Base-by-base conservation (phyloP, 1,140 invertebrate genomes). In the Lethrus apterus region DNA sequence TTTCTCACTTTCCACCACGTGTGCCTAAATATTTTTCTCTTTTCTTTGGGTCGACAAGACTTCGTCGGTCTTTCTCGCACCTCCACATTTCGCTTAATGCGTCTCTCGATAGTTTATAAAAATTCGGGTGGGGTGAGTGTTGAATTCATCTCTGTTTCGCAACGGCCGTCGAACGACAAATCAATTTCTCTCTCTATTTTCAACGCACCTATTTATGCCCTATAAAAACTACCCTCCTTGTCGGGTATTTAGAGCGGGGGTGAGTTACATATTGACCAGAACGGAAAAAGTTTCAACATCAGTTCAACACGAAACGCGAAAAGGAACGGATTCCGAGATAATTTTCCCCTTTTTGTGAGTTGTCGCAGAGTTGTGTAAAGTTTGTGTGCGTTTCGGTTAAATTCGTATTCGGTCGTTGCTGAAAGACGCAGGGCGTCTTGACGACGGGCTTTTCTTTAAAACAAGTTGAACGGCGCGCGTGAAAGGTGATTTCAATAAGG, bases 151-250 rank as follows among this genome's bases (percentile, higher is more conserved):
- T 45, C 46, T 44, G 46, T 58, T 55, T 59, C 57, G 34, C 41
- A 57, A 48, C 19, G 32, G 30, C 48, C 48, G 30, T 32, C 46
- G 34, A 41, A 51, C 57, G 56, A 62, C 59, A 62, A 61, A 62
- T 62, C 59, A 52, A n/a, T n/a, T n/a, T 55, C 48, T 56, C 49
- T 17, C 53, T 49, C 56, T 59, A 54, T 48, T 58, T 55, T 52
- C 57, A 54, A 42, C 51, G 45, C 51, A 53, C 56, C 57, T 59
- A 58, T 59, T 56, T 59, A 59, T 58, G 51, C 51, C 44, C 51
- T 46, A 58, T 65, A 67, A 67, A 67, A 67, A 67, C 60, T 67
- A 59, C 63, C 65, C 64, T 64, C 62, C 63, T 65, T 62, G 58
- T 51, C 52, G 46, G 48, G 48, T 50, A 46, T 54, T 48, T 46